Evolutionary conservation across 1,140 invertebrate genomes (phyloP).

Genomic region (Cepaea nemoralis): DNA sequence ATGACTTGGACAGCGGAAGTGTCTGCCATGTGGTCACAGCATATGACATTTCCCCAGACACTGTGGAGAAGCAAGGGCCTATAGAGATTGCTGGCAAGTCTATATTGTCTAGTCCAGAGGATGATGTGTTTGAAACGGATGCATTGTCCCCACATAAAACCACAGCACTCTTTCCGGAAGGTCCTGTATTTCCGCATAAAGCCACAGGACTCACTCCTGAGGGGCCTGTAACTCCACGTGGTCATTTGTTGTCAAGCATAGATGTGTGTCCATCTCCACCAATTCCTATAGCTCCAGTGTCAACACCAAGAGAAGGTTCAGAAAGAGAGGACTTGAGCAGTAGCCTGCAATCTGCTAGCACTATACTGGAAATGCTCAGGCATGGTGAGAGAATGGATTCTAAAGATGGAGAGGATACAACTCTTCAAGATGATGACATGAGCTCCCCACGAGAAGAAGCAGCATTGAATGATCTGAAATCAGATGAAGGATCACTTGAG

Average conservation of each 20-base stretch:
- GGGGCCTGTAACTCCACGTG: background rate
- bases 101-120: constrained; percentile 70
- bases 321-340: constrained; percentile 43
- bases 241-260: constrained; percentile 43
- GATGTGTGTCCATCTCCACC: constrained; percentile 59
- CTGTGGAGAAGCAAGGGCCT: constrained; percentile 66
- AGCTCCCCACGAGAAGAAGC: constrained; percentile 72
- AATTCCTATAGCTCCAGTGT: constrained; percentile 46
- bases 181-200: background rate
- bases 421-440: constrained; percentile 53
- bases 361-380: constrained; percentile 49
- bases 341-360: constrained; percentile 55
- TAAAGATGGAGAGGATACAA: constrained; percentile 41
- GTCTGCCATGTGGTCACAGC: constrained; percentile 69
- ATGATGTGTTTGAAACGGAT: constrained; percentile 76
- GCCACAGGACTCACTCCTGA: too few species aligned
- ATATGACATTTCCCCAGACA: constrained; percentile 70
- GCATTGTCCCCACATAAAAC: constrained; percentile 57
- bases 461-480: constrained; percentile 67
- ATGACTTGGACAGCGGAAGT: constrained; percentile 69
- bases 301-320: constrained; percentile 52
- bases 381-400: constrained; percentile 41
- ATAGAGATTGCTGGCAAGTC: constrained; percentile 64
- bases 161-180: background rate
- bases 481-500: constrained; percentile 54